Evolutionary conservation across 2,797 vertebrate species (phyloP), one percentile per base, ranked within the genome.

Genomic region (Pelobates cultripes): DNA sequence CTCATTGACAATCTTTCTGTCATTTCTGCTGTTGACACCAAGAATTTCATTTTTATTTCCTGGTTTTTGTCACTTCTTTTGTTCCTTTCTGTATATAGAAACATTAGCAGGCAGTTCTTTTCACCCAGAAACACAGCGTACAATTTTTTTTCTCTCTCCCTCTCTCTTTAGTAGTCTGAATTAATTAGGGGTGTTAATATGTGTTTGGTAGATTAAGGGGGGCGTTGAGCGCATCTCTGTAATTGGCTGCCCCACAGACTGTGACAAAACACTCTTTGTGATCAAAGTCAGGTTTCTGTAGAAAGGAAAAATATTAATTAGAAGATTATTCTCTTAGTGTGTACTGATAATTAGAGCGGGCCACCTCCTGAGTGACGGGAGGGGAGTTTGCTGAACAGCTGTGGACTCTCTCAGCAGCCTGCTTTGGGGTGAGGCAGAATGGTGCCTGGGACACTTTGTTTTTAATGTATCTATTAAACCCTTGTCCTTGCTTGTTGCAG

Each of bases 181-280:
- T 96, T 95, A 94, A 95, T 96, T 95, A 93, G 90, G 91, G 88
- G 87, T 88, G 91, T 93, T 94, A 94, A 94, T 95, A 94, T 94
- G 92, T 94, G 94, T 94, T 93, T 91, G 92, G 90, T 91, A 91
- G 90, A 91, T 93, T 92, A 94, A 93, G 80, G 92, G 94, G 92
- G 93, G 91, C 90, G 94, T 93, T 93, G 90, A 93, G 91, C 90
- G 90, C 93, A 92, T 93, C 95, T 93, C 91, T 91, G 93, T 95
- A 95, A 95, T 95, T 96, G 94, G 94, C 92, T 94, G 93, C 91
- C 91, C 92, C 91, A 91, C 91, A 94, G 91, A 88, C 89, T 90
- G 90, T 93, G 92, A 95, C 93, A 94, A 95, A 95, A 95, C 93
- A 94, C 93, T 92, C 91, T 91, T 92, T 92, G 90, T 93, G 93